Percentiles rank a stretch among this genome's conserved stretches.
These are phyloP conservation scores for Pachyseris speciosa DNA, from an alignment of 64 coral and sea anemone species.

Conservation along the genomic window DNA sequence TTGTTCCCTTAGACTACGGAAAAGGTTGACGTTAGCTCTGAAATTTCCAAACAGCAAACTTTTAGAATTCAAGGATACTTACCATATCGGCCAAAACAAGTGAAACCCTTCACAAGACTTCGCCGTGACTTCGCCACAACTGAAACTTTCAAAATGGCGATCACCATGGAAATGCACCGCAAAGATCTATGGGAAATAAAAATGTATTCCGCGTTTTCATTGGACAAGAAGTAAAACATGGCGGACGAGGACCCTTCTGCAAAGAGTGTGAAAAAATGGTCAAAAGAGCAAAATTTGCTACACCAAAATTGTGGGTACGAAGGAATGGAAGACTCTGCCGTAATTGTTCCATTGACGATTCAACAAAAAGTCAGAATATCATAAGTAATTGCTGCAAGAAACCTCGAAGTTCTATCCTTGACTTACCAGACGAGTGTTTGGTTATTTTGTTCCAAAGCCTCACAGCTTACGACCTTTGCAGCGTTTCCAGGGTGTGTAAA, in stretches of 20 bases:
- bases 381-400: neutral
- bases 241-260: constrained; percentile 3
- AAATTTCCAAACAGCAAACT: neutral
- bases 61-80: constrained; percentile 3
- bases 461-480: constrained; percentile 25
- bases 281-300: neutral
- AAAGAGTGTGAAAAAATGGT: neutral
- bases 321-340: constrained; percentile 70
- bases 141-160: constrained; percentile 66
- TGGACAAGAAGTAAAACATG: constrained; percentile 19
- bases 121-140: neutral
- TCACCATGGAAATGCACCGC: constrained; percentile 71
- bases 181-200: constrained; percentile 19
- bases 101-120: neutral
- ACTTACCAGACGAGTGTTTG: constrained; percentile 68
- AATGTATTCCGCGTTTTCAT: neutral
- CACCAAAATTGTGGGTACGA: constrained; percentile 32
- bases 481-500: constrained; percentile 33
- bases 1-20: constrained; percentile 94
- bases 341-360: neutral
- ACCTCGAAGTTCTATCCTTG: neutral
- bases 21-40: neutral
- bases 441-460: constrained; percentile 40
- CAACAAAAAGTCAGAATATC: neutral
- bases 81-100: constrained; percentile 49